phyloP scores from a whole-genome alignment of 2,797 vertebrate genomes.

The Anas georgica region DNA sequence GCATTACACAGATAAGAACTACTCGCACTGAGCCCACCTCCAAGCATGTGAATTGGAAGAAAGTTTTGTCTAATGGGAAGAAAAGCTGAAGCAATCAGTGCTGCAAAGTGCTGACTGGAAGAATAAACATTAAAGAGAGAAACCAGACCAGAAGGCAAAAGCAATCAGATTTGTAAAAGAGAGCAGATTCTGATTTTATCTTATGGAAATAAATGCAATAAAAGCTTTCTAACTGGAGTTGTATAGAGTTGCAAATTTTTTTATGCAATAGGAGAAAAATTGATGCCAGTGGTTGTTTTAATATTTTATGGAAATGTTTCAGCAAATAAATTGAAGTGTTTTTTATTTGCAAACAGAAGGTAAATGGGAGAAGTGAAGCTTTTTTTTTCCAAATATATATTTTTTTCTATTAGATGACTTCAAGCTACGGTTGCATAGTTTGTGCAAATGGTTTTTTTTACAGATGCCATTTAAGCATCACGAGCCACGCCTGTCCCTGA shows the following conservation, averaged over 20 bases:
- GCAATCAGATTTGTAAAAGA: conserved; percentile 70
- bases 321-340: conserved; percentile 54
- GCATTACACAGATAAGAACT: neutral
- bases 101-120: conserved; percentile 64
- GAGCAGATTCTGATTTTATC: conserved; percentile 68
- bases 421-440: neutral
- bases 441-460: neutral
- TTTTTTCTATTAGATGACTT: conserved; percentile 25
- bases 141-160: conserved; percentile 69
- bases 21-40: neutral
- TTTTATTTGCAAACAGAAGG: conserved; percentile 61
- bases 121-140: conserved; percentile 69
- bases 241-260: conserved; percentile 42
- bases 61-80: conserved; percentile 36
- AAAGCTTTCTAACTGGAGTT: conserved; percentile 60
- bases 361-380: conserved; percentile 38
- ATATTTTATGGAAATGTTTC: conserved; percentile 71
- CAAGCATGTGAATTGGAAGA: neutral
- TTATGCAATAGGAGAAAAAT: conserved; percentile 52
- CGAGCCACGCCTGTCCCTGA: neutral
- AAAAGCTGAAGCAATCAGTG: conserved; percentile 61
- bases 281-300: conserved; percentile 53
- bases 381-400: neutral
- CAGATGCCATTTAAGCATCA: neutral
- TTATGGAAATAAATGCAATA: conserved; percentile 70